Evolutionary conservation across 2,888 invertebrate genomes (phyloP), one percentile per base, ranked within the genome.

Genomic region (Dascillus cervinus): DNA sequence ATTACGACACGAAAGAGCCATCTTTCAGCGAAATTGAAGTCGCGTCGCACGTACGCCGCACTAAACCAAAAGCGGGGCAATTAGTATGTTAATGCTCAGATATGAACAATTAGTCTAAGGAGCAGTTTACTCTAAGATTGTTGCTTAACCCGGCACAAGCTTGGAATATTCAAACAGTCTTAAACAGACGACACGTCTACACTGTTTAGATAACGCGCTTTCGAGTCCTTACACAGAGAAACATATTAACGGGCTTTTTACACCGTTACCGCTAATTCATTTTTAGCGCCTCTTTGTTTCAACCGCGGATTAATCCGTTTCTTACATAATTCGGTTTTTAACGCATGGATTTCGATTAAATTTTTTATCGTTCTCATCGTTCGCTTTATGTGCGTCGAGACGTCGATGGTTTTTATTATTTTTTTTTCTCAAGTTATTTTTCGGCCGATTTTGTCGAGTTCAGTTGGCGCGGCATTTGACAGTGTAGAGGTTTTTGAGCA

Each of bases 121-220:
- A 59, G 60, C 55, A 54, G 50, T 54, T 54, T 55, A 53, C 52
- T 36, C 33, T 56, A 50, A 56, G 53, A 53, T 53, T 52, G 52
- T 50, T 52, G 53, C 51, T 55, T 54, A 57, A 57, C 55, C 51
- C 47, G 49, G 60, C 57, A 64, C 65, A 64, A 62, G 63, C 56
- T 60, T 64, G 63, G 65, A 65, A 65, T 65, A 65, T 63, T 64
- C 60, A 65, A 64, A 57, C 60, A 63, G 59, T 50, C 50, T 47
- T 49, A 56, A 61, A 61, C 60, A 63, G 62, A 63, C 60, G 62
- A 59, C 62, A 60, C 60, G 60, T 62, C 58, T 59, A 58, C 58
- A 54, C 61, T 58, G 59, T 62, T 60, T 59, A 59, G 57, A 58
- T 60, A 60, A 60, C 47, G 43, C 37, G n/a, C n/a, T n/a, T n/a